Conservation (phyloP, 2,888 invertebrate genomes). For the Podabrus alpinus region DNA sequence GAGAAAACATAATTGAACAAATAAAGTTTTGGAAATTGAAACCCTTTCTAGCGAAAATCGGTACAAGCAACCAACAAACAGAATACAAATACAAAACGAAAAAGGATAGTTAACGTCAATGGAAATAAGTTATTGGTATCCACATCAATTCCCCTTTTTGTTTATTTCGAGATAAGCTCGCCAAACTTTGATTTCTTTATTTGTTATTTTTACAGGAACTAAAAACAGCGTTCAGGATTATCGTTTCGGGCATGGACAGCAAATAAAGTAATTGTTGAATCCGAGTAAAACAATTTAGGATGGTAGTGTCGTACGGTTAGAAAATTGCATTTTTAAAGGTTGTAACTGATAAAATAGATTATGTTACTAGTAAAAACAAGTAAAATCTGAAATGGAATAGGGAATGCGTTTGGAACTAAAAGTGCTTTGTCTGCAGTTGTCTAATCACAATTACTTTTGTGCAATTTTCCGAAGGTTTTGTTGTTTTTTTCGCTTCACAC, state of each 20-base stretch:
- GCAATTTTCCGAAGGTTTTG: not conserved
- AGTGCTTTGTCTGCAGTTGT: not conserved
- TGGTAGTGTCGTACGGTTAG: not conserved
- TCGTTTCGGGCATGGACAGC: not conserved
- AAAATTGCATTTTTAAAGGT: not conserved
- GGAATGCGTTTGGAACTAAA: not conserved
- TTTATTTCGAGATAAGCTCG: not conserved
- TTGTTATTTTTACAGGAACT: not conserved
- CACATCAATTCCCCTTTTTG: constrained; percentile 1
- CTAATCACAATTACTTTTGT: constrained; percentile 6
- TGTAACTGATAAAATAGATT: constrained; percentile 4
- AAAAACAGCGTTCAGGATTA: not conserved
- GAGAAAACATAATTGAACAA: not conserved
- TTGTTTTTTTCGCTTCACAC: not conserved
- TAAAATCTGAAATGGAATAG: constrained; percentile 5
- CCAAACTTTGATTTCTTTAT: not conserved
- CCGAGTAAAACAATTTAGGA: not conserved
- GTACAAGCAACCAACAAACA: constrained; percentile 4
- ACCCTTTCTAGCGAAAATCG: not conserved
- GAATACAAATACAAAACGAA: not conserved
- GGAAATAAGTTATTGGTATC: constrained; percentile 19
- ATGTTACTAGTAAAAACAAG: not conserved
- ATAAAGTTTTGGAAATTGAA: not conserved
- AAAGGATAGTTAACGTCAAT: constrained; percentile 8
- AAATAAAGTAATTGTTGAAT: not conserved